Percentiles rank a stretch among this genome's conserved stretches.
These are phyloP conservation scores for Atrina japonica DNA, from an alignment of 2,888 invertebrate genomes.

Conservation along the genomic window DNA sequence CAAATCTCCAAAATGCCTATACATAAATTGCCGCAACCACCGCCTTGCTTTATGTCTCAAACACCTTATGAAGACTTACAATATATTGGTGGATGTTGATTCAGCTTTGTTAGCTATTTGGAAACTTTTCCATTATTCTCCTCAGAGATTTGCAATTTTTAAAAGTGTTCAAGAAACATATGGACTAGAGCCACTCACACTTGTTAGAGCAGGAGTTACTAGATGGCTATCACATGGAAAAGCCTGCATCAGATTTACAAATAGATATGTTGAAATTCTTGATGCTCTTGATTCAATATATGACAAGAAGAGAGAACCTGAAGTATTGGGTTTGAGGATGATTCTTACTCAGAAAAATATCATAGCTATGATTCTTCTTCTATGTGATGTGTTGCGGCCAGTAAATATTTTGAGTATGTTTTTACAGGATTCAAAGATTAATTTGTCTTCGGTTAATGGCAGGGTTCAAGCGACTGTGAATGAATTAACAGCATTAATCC, in stretches of 20 bases:
- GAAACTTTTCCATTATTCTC: constrained; percentile 42
- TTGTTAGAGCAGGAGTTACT: constrained; percentile 37
- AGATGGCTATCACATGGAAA: constrained; percentile 40
- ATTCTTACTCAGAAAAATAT: constrained; percentile 23
- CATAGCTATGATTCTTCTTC: constrained; percentile 29
- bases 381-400: constrained; percentile 37
- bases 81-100: constrained; percentile 20
- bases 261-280: not conserved
- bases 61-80: constrained; percentile 34
- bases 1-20: constrained; percentile 24
- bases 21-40: constrained; percentile 29
- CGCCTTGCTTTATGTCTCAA: constrained; percentile 39
- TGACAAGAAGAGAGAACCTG: constrained; percentile 36
- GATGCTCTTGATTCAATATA: constrained; percentile 39
- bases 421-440: constrained; percentile 32
- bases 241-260: constrained; percentile 18
- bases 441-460: constrained; percentile 30
- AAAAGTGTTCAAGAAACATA: constrained; percentile 30
- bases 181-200: constrained; percentile 18
- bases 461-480: constrained; percentile 5
- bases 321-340: constrained; percentile 26
- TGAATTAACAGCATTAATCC: not conserved
- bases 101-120: constrained; percentile 32
- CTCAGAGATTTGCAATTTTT: constrained; percentile 28
- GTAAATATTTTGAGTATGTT: constrained; percentile 25